Conservation (phyloP, 2,888 invertebrate species). For the Podotricha telesiphe region DNA sequence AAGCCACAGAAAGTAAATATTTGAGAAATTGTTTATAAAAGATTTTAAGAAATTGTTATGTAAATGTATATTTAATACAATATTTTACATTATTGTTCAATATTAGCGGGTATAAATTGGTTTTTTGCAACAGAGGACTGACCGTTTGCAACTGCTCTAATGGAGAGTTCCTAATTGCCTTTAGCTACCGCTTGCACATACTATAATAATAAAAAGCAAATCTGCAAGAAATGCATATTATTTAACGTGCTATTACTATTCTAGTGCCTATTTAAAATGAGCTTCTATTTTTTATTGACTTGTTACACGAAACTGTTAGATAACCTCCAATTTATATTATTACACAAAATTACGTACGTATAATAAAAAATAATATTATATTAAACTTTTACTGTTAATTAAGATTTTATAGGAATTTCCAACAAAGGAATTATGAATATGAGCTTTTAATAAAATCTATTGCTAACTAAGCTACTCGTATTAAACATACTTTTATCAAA, state of each 20-base stretch:
- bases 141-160: background rate
- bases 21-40: too few relatives aligned
- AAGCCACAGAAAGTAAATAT: too few relatives aligned
- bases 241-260: constrained; percentile 5
- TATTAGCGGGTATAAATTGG: background rate
- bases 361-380: too few relatives aligned
- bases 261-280: background rate
- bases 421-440: too few relatives aligned
- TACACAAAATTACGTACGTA: background rate
- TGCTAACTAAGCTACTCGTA: too few relatives aligned
- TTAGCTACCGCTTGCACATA: background rate
- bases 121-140: constrained; percentile 20
- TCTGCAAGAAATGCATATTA: background rate
- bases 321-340: background rate
- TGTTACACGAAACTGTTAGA: constrained; percentile 4
- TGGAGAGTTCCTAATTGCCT: background rate
- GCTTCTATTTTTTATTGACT: background rate
- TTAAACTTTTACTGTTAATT: too few relatives aligned
- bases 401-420: too few relatives aligned
- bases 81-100: background rate
- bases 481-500: too few relatives aligned
- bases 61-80: too few relatives aligned
- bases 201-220: constrained; percentile 14
- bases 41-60: too few relatives aligned
- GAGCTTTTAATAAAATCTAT: too few relatives aligned